These are phyloP conservation scores for Synergus gifuensis DNA, from an alignment of 2,888 invertebrate genomes.

Conservation along the genomic window DNA sequence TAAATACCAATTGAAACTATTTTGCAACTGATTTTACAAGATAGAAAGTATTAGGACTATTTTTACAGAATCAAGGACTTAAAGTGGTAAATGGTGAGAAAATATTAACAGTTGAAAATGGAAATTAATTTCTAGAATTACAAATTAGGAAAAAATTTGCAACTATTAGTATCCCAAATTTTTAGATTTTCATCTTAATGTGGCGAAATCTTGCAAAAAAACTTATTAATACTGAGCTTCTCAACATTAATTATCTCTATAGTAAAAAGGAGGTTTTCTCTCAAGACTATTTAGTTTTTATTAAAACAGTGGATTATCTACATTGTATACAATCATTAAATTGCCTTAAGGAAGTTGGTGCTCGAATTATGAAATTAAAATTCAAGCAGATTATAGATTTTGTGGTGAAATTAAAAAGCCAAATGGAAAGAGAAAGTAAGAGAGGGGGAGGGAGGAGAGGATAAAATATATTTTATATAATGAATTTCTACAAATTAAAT, in stretches of 20 bases:
- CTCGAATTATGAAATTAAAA: neutral
- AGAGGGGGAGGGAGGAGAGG: neutral
- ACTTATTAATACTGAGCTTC: neutral
- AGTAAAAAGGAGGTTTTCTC: neutral
- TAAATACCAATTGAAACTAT: neutral
- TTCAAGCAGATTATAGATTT: too few relatives aligned
- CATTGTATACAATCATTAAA: neutral
- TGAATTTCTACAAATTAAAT: neutral
- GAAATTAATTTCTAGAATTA: neutral
- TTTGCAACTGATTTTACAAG: neutral
- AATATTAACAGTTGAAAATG: neutral
- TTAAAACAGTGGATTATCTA: neutral
- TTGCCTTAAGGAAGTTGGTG: neutral
- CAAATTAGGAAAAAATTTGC: too few relatives aligned
- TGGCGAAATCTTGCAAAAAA: neutral
- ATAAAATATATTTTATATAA: neutral
- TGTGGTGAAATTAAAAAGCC: too few relatives aligned
- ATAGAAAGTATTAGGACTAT: neutral
- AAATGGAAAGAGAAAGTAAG: neutral
- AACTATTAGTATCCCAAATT: too few relatives aligned
- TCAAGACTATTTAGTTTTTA: neutral
- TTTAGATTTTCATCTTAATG: too few relatives aligned
- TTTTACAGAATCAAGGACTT: neutral
- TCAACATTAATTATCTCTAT: neutral
- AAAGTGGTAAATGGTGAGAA: neutral